Base-by-base conservation (phyloP, 2,888 invertebrate species). In the Harmothoe impar region DNA sequence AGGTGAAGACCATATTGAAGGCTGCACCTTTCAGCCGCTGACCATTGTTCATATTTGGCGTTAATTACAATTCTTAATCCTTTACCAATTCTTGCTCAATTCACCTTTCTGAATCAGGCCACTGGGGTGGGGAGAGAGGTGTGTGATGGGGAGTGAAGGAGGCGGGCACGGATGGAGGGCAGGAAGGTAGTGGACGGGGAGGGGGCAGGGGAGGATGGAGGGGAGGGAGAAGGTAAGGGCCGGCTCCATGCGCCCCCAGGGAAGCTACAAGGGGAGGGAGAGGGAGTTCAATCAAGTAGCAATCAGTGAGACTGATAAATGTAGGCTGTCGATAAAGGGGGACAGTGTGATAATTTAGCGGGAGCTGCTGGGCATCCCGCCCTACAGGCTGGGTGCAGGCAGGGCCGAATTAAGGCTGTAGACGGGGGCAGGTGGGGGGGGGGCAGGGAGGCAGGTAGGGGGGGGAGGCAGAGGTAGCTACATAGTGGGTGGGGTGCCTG, bases 221-320 rank as follows among this genome's bases (percentile, higher is more conserved):
- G 43, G 43, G 43, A 43, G 43, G 43, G 43, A 43, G 43, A 43
- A 43, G 43, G 25, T 25, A 7, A 29, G 72, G 29, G 72, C n/a
- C 72, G 17, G 25, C 15, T 3, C 72, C 25, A 29, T 15, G 29
- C 72, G 29, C 72, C 25, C 72, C 29, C 72, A 23, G 25, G 72
- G 31, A 25, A 15, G 10, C 5, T 10, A 7, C 5, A 10, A 10
- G 43, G 43, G 29, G 25, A 29, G 72, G 29, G 72, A 29, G 15
- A 25, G 25, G n/a, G n/a, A n/a, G 72, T 72, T 23, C 72, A 72
- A 72, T 72, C 72, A 29, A 72, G 72, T 72, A 72, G 72, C 72
- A 72, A 72, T 72, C 72, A 72, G 72, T 15, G 72, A 29, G 29
- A 15, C 72, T 72, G 72, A 72, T 29, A 72, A 29, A 72, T 72